These are phyloP conservation scores for Aplochiton taeniatus DNA, from an alignment of 2,797 vertebrate genomes.

Conservation along the genomic window DNA sequence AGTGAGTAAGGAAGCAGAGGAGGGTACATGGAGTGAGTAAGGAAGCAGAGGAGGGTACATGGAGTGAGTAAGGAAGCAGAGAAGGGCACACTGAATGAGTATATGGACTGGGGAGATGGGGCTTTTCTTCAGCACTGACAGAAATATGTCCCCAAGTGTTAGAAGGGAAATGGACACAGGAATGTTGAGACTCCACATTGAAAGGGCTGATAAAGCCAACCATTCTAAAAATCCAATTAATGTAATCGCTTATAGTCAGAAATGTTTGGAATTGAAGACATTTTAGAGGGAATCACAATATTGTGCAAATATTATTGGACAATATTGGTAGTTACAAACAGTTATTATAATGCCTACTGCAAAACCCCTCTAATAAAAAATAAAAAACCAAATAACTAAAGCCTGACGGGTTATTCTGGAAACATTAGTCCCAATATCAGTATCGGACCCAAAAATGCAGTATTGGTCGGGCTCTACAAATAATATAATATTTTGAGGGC, in stretches of 20 bases:
- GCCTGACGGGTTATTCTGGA: too few species aligned
- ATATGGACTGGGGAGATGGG: slow-evolving; percentile 37
- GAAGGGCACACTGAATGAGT: slow-evolving; percentile 8
- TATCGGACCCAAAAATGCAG: too few species aligned
- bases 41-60: slow-evolving; percentile 5
- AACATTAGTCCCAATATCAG: too few species aligned
- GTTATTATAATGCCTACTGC: slow-evolving; percentile 27
- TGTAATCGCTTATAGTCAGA: too few species aligned
- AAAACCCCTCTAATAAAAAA: slow-evolving; percentile 6
- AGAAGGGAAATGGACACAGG: slow-evolving; percentile 72
- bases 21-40: slow-evolving; percentile 22
- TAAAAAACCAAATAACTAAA: neutral
- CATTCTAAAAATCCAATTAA: slow-evolving; percentile 37
- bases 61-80: slow-evolving; percentile 11
- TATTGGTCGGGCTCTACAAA: too few species aligned
- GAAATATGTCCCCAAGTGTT: slow-evolving; percentile 35
- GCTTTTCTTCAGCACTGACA: slow-evolving; percentile 47
- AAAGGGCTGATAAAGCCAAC: slow-evolving; percentile 5
- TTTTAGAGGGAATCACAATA: slow-evolving; percentile 2
- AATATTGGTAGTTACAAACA: slow-evolving; percentile 16
- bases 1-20: slow-evolving; percentile 15
- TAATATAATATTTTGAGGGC: neutral
- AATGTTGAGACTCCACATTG: slow-evolving; percentile 50
- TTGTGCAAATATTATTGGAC: slow-evolving; percentile 8
- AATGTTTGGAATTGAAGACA: too few species aligned